Base-by-base conservation (phyloP, 1,140 invertebrate species). In the Rhysida immarginata region DNA sequence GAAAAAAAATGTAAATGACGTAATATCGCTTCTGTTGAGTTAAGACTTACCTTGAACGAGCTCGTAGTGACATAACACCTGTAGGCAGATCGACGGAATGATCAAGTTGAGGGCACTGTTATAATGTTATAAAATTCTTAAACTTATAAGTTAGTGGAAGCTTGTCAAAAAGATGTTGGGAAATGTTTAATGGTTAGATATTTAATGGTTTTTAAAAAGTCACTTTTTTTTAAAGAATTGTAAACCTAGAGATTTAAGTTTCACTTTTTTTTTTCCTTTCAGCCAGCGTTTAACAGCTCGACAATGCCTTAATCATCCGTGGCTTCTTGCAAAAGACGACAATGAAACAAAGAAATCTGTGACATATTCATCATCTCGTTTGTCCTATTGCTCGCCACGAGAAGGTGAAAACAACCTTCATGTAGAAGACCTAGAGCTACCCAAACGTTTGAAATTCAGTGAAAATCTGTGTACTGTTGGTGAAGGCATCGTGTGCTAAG, bases 221-320 rank as follows among this genome's bases (percentile, higher is more conserved):
- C 29, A 35, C 5, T 35, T 35, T 16, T 35, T 35, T 35, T 16
- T 35, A 35, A 35, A 35, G 16, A 5, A n/a, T n/a, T n/a, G n/a
- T 35, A 16, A 35, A 8, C 16, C 16, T 35, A 8, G 5, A 16
- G 5, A 0, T 44, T n/a, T 16, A 26, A 13, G 29, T 26, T 50
- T 25, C 58, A 23, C 21, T 58, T 64, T 45, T 50, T 60, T 63
- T 67, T 71, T 57, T 61, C 61, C 56, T 71, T 69, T 2, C 68
- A 82, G 80, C 61, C 69, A 74, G 51, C 72, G 81, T 35, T 66
- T 82, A 65, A 78, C 77, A 44, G 79, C 77, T 20, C 71, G 71
- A 26, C 75, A 82, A 53, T 82, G 80, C 59, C 69, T 82, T 13
- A 66, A 76, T 43, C 81, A 83, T 64, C 66, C 76, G 1, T 83